These are phyloP conservation scores for Antheraea yamamai DNA, from an alignment of 2,888 invertebrate species.

Conservation along the genomic window DNA sequence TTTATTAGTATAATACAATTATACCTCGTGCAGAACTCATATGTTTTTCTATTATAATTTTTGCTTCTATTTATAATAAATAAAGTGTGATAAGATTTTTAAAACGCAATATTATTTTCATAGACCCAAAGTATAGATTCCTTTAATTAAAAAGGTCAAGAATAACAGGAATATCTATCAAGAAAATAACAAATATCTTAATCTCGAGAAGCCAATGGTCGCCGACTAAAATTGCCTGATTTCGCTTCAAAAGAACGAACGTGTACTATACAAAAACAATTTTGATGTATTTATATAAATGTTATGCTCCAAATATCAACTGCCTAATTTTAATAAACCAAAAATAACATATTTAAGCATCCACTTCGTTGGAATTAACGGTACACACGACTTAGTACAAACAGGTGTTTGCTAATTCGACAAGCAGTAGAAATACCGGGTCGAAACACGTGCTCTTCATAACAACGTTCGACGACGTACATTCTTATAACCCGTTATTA, in stretches of 20 bases:
- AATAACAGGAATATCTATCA: not conserved
- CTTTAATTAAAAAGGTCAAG: not conserved
- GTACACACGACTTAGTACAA: constrained; percentile 54
- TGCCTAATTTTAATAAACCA: not conserved
- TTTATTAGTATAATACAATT: too few species aligned
- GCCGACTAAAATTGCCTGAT: not conserved
- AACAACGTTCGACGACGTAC: constrained; percentile 12
- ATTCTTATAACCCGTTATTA: constrained; percentile 24
- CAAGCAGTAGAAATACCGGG: constrained; percentile 44
- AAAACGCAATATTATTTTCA: too few species aligned
- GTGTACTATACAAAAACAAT: not conserved
- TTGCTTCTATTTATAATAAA: too few species aligned
- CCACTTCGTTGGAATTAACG: constrained; percentile 62
- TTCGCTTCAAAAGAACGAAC: not conserved
- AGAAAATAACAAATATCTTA: not conserved
- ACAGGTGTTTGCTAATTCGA: constrained; percentile 50
- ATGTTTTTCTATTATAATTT: too few species aligned
- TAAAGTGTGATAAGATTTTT: too few species aligned
- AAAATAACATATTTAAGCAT: constrained; percentile 42
- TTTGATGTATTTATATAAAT: not conserved
- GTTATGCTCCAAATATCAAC: not conserved
- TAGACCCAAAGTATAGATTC: not conserved
- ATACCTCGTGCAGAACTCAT: too few species aligned
- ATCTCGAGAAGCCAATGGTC: not conserved
- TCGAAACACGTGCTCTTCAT: constrained; percentile 33